These are phyloP conservation scores for Rhipidura dahli DNA, from an alignment of 2,113 vertebrate genomes.

Conservation along the genomic window DNA sequence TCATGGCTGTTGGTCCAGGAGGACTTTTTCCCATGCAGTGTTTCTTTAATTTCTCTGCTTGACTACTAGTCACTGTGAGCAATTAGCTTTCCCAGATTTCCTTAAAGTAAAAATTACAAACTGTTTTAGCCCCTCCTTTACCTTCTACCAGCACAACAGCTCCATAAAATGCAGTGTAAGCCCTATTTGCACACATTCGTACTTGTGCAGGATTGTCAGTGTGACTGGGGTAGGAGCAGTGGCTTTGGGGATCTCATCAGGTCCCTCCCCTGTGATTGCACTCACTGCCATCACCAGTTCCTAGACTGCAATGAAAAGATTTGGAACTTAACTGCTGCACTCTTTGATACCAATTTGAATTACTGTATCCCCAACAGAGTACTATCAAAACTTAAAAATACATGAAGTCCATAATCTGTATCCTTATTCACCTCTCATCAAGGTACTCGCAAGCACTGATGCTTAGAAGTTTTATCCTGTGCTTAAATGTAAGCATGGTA, in stretches of 20 bases:
- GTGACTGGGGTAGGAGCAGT: background rate
- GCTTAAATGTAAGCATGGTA: background rate
- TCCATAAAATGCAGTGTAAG: background rate
- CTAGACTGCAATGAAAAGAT: background rate
- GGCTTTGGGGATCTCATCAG: background rate
- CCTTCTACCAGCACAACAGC: background rate
- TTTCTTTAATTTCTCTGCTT: background rate
- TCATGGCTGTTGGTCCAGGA: background rate
- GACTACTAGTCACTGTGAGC: background rate
- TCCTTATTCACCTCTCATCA: background rate
- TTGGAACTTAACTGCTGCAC: background rate
- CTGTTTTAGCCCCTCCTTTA: background rate
- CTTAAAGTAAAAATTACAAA: background rate
- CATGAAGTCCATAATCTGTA: background rate
- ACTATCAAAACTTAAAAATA: background rate
- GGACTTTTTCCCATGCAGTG: background rate
- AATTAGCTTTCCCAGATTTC: background rate
- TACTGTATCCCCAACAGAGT: background rate
- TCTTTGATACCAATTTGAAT: background rate
- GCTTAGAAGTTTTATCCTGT: background rate
- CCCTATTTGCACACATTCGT: background rate
- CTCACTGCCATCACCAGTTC: background rate
- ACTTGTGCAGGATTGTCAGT: background rate
- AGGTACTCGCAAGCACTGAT: background rate
- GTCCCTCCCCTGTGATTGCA: background rate